phyloP scores from a whole-genome alignment of 2,113 vertebrate genomes.

The Caracal caracal region DNA sequence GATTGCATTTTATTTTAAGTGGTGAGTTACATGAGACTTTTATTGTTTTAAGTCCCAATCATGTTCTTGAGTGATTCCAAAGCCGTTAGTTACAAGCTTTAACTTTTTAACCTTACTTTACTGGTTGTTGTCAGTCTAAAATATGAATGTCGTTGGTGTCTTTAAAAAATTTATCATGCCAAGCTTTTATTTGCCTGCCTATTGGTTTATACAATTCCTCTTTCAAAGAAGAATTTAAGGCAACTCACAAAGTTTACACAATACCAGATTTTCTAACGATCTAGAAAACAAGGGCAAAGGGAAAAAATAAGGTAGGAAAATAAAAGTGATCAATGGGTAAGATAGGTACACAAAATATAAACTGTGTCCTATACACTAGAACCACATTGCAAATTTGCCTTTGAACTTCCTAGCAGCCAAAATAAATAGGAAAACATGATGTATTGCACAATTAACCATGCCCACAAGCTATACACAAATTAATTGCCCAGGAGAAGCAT shows the following conservation, averaged over 20 bases:
- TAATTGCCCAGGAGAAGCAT: not conserved
- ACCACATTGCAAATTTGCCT: not conserved
- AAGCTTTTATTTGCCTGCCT: conserved; percentile 26
- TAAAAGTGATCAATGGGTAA: not conserved
- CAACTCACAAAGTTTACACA: conserved; percentile 11
- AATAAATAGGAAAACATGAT: conserved; percentile 10
- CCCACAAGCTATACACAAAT: not conserved
- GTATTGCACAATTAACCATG: not conserved
- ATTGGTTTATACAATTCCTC: not conserved
- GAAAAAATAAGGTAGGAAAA: not conserved
- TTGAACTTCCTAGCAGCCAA: not conserved
- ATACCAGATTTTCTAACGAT: not conserved
- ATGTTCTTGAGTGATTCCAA: not conserved
- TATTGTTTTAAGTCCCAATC: not conserved
- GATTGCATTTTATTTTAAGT: not conserved
- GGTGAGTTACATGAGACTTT: not conserved
- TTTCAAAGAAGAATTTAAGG: not conserved
- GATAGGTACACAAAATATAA: not conserved
- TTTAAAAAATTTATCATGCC: not conserved
- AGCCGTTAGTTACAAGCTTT: conserved; percentile 11
- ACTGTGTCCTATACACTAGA: not conserved
- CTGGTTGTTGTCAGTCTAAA: not conserved
- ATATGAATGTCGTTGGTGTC: not conserved
- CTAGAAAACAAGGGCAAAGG: not conserved
- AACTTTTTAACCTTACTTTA: not conserved